A percentile compares a stretch with the other conserved stretches of the same genome.
phyloP scores from a whole-genome alignment of 2,888 invertebrate genomes.

The Netelia virgata region DNA sequence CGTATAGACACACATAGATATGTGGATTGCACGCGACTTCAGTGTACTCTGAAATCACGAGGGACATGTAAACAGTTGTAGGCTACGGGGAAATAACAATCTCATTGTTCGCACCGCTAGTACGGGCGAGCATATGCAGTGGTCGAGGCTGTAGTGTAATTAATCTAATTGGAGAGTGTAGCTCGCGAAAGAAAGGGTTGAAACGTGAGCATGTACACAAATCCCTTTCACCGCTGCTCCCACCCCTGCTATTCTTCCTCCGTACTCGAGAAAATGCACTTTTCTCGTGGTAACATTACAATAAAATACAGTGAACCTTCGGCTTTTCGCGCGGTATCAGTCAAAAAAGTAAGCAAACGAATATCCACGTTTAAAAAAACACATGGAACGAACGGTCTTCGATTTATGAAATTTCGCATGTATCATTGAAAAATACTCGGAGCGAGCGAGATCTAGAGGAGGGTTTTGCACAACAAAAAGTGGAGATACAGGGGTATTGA shows the following conservation, averaged over 20 bases:
- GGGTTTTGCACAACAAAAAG: background rate
- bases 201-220: conserved; percentile 53
- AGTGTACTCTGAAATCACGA: conserved; percentile 52
- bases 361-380: background rate
- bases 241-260: background rate
- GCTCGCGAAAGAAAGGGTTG: conserved; percentile 62
- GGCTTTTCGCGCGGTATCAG: conserved; percentile 24
- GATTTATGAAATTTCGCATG: conserved; percentile 21
- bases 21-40: conserved; percentile 6
- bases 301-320: conserved; percentile 42
- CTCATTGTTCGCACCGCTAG: conserved; percentile 64
- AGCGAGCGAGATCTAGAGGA: background rate
- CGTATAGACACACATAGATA: background rate
- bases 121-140: background rate
- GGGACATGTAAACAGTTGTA: conserved; percentile 66
- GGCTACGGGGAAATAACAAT: conserved; percentile 64
- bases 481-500: conserved; percentile 17
- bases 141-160: conserved; percentile 58
- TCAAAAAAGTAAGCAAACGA: conserved; percentile 4
- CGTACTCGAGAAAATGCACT: conserved; percentile 43
- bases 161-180: conserved; percentile 68
- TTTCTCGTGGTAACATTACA: conserved; percentile 37
- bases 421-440: background rate
- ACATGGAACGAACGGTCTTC: background rate
- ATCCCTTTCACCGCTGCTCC: conserved; percentile 12